These are phyloP conservation scores for Pipa parva DNA, from an alignment of 2,113 vertebrate genomes.

Conservation along the genomic window DNA sequence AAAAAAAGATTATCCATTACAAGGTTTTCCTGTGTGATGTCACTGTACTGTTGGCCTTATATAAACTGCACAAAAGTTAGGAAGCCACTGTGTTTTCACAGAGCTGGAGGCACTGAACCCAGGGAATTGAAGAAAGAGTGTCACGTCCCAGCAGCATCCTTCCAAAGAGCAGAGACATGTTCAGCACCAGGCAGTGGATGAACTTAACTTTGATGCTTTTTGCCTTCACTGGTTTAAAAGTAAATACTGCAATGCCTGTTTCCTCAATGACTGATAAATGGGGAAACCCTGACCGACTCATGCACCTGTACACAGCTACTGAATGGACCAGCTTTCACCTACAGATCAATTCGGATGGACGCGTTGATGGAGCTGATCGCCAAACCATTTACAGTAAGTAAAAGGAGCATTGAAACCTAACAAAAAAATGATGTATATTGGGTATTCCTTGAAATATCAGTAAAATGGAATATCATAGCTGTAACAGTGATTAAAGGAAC, in stretches of 20 bases:
- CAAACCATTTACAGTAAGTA: slow-evolving; percentile 76
- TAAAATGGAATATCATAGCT: too few relatives aligned
- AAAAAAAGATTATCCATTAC: slow-evolving; percentile 65
- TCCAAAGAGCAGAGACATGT: slow-evolving; percentile 23
- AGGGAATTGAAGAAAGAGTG: slow-evolving; percentile 14
- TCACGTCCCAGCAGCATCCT: slow-evolving; percentile 45
- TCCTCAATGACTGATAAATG: slow-evolving; percentile 71
- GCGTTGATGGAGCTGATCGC: slow-evolving; percentile 51
- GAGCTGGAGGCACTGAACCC: slow-evolving; percentile 17
- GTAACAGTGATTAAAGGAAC: too few relatives aligned
- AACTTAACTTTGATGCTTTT: slow-evolving; percentile 51
- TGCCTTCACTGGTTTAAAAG: slow-evolving; percentile 43
- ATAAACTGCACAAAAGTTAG: slow-evolving; percentile 56
- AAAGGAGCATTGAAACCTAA: too few relatives aligned
- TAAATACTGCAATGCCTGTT: slow-evolving; percentile 47
- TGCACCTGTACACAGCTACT: slow-evolving; percentile 71
- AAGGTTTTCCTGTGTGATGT: slow-evolving; percentile 69
- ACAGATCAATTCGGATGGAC: slow-evolving; percentile 70
- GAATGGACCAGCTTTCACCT: slow-evolving; percentile 81
- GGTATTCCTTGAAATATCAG: too few relatives aligned
- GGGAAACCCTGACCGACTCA: slow-evolving; percentile 65
- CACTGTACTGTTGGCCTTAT: slow-evolving; percentile 60
- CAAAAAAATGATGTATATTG: too few relatives aligned
- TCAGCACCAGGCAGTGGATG: slow-evolving; percentile 24
- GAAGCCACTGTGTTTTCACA: slow-evolving; percentile 44